Conservation (phyloP, 2,888 invertebrate species). For the Hanleya hanleyi region DNA sequence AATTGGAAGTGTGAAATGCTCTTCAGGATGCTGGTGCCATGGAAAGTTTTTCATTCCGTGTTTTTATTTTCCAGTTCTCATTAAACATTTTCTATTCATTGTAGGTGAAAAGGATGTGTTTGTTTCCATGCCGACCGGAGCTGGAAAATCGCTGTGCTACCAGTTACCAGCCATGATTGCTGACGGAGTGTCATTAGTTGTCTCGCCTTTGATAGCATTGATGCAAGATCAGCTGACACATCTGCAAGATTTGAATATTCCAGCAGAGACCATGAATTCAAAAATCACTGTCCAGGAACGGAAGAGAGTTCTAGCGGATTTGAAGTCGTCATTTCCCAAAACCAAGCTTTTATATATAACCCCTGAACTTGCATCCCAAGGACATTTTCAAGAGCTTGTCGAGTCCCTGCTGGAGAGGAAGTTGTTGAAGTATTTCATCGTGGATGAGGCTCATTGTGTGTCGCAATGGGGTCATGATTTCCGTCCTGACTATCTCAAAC, state of each 20-base stretch:
- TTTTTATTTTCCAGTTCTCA: no score
- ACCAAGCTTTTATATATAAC: constrained; percentile 94
- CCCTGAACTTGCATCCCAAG: constrained; percentile 94
- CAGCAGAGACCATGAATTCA: constrained; percentile 93
- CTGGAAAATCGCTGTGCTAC: constrained; percentile 97
- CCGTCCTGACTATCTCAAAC: constrained; percentile 90
- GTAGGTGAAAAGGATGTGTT: constrained; percentile 86
- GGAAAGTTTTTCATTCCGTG: no score
- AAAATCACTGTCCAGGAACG: constrained; percentile 87
- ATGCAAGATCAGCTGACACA: constrained; percentile 97
- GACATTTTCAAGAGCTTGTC: constrained; percentile 76
- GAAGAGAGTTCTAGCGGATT: constrained; percentile 81
- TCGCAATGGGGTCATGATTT: constrained; percentile 99
- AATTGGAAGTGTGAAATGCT: no score
- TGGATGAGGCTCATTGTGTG: constrained; percentile 89
- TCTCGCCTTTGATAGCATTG: constrained; percentile 95
- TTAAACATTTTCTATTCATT: no score
- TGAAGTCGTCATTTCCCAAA: constrained; percentile 82
- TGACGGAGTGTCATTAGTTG: constrained; percentile 87
- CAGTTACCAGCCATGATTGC: constrained; percentile 94
- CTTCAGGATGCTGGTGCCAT: no score
- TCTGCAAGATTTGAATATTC: constrained; percentile 83
- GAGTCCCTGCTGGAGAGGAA: constrained; percentile 82
- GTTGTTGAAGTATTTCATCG: constrained; percentile 90
- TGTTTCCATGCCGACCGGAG: constrained; percentile 98